Evolutionary conservation across 2,113 vertebrate species (phyloP).

Genomic region (Pedetes capensis): DNA sequence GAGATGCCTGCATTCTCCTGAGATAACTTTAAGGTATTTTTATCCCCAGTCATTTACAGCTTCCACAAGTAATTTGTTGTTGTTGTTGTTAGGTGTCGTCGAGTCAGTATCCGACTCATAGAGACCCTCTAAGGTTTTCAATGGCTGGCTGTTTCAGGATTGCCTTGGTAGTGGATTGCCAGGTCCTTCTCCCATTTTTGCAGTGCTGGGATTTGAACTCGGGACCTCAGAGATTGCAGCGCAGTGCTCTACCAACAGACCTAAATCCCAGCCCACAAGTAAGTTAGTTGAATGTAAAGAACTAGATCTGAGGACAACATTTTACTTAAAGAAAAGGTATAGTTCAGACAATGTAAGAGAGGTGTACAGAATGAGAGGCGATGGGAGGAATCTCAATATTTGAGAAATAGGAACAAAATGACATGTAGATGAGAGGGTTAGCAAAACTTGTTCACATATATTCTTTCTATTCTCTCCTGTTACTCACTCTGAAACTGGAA

Average conservation of each 20-base stretch:
- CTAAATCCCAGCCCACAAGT: too few species aligned
- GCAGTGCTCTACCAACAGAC: too few species aligned
- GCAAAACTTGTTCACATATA: background rate
- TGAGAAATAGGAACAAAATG: background rate
- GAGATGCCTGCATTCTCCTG: background rate
- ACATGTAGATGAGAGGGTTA: background rate
- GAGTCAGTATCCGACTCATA: too few species aligned
- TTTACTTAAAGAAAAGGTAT: background rate
- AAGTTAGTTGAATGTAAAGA: background rate
- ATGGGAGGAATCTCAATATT: background rate
- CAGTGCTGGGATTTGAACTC: too few species aligned
- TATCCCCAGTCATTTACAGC: background rate
- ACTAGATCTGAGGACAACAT: background rate
- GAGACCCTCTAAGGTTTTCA: too few species aligned
- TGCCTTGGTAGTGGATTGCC: too few species aligned
- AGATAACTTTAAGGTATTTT: background rate
- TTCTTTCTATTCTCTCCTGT: background rate
- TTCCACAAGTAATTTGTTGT: too few species aligned
- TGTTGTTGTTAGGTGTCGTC: too few species aligned
- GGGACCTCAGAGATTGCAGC: too few species aligned
- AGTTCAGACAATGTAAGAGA: background rate
- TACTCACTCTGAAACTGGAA: background rate
- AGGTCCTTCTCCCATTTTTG: too few species aligned
- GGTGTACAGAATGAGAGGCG: background rate
- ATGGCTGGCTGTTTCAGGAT: too few species aligned